phyloP scores from a whole-genome alignment of 2,888 invertebrate species.

The Ypsolopha sequella region DNA sequence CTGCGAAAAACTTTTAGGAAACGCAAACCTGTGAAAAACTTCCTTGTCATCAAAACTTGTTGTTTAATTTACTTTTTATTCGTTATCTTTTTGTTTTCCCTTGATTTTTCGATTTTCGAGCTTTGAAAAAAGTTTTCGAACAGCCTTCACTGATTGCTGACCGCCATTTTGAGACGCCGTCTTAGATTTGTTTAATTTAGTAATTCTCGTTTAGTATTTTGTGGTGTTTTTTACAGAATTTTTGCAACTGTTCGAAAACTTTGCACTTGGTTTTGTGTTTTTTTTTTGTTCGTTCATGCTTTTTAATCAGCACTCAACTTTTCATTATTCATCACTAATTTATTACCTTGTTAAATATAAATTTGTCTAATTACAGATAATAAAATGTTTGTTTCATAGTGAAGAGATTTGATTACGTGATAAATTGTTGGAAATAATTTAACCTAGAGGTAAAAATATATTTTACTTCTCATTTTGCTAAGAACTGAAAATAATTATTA shows the following conservation, averaged over 20 bases:
- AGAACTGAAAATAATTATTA: no score
- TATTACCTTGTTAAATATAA: no score
- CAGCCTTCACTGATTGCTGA: conserved; percentile 71
- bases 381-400: no score
- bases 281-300: conserved; percentile 16
- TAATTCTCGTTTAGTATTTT: conserved; percentile 22
- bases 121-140: conserved; percentile 72
- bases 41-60: conserved; percentile 38
- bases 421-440: no score
- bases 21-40: conserved; percentile 30
- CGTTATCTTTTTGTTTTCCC: conserved; percentile 31
- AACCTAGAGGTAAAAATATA: no score
- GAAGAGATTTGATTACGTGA: no score
- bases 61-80: conserved; percentile 32
- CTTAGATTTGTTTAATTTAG: conserved; percentile 32
- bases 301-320: conserved; percentile 12
- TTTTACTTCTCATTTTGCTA: no score
- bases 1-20: conserved; percentile 58
- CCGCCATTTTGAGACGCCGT: conserved; percentile 55
- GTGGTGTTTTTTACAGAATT: conserved; percentile 12
- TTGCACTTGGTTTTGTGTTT: conserved; percentile 40
- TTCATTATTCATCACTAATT: not conserved
- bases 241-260: conserved; percentile 73
- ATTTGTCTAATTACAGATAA: no score
- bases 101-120: conserved; percentile 40